Evolutionary conservation across 2,113 vertebrate species (phyloP), one percentile per base, ranked within the genome.

Genomic region (Sorex fumeus): DNA sequence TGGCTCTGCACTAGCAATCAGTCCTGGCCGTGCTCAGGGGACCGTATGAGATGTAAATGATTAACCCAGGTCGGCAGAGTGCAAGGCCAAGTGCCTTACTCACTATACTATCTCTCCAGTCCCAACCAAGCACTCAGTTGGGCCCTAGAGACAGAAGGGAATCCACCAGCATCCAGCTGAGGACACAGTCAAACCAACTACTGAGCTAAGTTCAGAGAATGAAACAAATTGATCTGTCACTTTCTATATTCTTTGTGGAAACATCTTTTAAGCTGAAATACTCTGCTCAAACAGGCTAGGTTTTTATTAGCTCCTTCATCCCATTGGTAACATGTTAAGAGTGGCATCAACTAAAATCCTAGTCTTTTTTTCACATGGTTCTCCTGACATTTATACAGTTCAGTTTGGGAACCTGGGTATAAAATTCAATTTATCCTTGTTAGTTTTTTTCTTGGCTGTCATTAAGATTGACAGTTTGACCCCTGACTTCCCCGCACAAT

Each of bases 341-440:
- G 3, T 75, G 6, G 64, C 90, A 90, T 77, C 47, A 84, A 84
- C 43, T 57, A 77, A 80, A 77, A 66, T 84, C 64, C 9, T 3
- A n/a, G 32, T 34, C 36, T 53, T 87, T 84, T 10, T 90, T 30
- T n/a, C 47, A 67, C 40, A 57, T 47, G 36, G 47, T 50, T 45
- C n/a, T 84, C 71, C 32, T 25, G 0, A 36, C 43, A 80, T 30
- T 43, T 57, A 19, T 67, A 8, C 34, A 66, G 81, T 77, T 90
- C 28, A 60, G 66, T 87, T 60, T 84, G 57, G 32, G 43, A 69
- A 28, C 36, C 43, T 30, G 23, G 15, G 10, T 71, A 69, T 28
- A 92, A 53, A 90, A 80, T 76, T n/a, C 53, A 62, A 40, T 75
- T 34, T 84, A 64, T 76, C 74, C 34, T 53, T 75, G 21, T 28